Base-by-base conservation (phyloP, 2,888 invertebrate genomes). In the Ophion ellenae region DNA sequence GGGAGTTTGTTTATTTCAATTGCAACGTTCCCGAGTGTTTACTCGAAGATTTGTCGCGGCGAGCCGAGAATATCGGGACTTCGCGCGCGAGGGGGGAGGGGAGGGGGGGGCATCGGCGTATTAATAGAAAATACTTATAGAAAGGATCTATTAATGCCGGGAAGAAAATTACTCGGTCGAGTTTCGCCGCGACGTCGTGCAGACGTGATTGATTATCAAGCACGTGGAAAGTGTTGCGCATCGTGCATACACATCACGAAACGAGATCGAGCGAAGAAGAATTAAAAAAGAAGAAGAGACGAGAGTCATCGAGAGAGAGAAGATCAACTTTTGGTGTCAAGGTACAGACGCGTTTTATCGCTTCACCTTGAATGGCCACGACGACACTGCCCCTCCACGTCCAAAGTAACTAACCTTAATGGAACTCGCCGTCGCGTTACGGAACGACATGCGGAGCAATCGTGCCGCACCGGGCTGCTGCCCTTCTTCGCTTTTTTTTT, bases 321-420 rank as follows among this genome's bases (percentile, higher is more conserved):
- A 71, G 47, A 73, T 74, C 77, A 40, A 24, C 70, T 66, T 85
- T 82, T 75, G 82, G 81, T 82, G 82, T 85, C 85, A 82, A 85
- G 85, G 82, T 64, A 71, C 85, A 36, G 40, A 78, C 45, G 28
- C 78, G 69, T n/a, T 36, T 76, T 67, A 76, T 83, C 71, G 71
- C 59, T 77, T 83, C 66, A 73, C 82, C 77, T 83, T 77, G 82
- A 77, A 77, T 77, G 24, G 9, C 20, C 66, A 45, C 36, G 36
- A 61, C 47, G 61, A 67, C 61, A 2, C 36, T 24, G 32, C 66
- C 66, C 53, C 47, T 57, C 66, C 47, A 11, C n/a, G 10, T 64
- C 10, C 24, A 6, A 67, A 76, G 20, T 17, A 53, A 63, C n/a
- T 45, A 28, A 76, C 66, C 5, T 57, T 7, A 36, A 76, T 14